phyloP scores from a whole-genome alignment of 2,888 invertebrate genomes.

The Eilema caniola region DNA sequence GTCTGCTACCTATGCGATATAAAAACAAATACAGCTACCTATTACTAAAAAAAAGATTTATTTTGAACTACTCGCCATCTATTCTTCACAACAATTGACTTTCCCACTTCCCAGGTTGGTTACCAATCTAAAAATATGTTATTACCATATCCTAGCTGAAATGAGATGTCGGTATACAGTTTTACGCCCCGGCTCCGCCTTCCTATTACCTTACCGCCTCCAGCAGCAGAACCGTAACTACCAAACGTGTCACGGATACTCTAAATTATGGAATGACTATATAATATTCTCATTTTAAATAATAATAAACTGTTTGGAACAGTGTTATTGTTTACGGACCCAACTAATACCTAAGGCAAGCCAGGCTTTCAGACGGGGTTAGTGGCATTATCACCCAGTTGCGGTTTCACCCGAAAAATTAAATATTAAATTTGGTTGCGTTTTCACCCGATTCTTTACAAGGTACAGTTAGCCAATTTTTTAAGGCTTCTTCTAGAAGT shows the following conservation, averaged over 20 bases:
- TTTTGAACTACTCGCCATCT: neutral
- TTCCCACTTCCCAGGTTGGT: constrained; percentile 28
- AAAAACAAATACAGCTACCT: neutral
- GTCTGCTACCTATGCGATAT: neutral
- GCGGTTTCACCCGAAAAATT: too few species aligned
- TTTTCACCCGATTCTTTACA: too few species aligned
- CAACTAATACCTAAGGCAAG: too few species aligned
- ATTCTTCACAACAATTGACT: neutral
- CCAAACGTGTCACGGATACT: constrained; percentile 45
- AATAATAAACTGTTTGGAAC: too few species aligned
- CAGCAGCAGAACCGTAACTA: constrained; percentile 63
- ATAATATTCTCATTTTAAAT: too few species aligned
- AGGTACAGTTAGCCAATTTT: too few species aligned
- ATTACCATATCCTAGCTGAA: constrained; percentile 73
- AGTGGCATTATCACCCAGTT: too few species aligned
- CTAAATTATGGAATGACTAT: neutral
- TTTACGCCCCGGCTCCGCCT: constrained; percentile 74
- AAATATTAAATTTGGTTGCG: too few species aligned
- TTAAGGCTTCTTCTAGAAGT: too few species aligned
- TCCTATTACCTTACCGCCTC: constrained; percentile 77
- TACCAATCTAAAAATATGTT: constrained; percentile 72
- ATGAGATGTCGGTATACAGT: constrained; percentile 76
- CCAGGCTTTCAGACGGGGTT: too few species aligned
- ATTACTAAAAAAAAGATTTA: neutral
- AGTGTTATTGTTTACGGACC: too few species aligned